Evolutionary conservation across 2,113 vertebrate genomes (phyloP).

Genomic region (Thermophis baileyi): DNA sequence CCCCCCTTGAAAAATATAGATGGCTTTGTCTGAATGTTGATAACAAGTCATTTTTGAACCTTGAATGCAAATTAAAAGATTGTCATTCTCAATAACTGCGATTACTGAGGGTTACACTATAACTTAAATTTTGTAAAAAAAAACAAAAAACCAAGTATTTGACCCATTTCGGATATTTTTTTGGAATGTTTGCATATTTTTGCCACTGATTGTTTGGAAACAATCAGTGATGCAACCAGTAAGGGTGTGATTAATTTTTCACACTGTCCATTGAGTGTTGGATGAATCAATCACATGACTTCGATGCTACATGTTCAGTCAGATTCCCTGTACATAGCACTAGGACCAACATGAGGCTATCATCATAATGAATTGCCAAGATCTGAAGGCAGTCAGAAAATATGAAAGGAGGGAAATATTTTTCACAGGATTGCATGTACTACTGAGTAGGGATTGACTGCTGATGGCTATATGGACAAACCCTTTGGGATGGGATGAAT

Average conservation of each 20-base stretch:
- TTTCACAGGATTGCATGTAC: background rate
- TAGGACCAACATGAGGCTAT: background rate
- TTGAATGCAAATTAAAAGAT: accelerated
- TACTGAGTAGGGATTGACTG: background rate
- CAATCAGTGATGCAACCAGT: background rate
- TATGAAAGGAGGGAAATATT: background rate
- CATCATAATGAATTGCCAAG: background rate
- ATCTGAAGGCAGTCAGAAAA: background rate
- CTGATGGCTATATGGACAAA: background rate
- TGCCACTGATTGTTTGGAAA: background rate
- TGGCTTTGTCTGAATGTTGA: background rate
- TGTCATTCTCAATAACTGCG: background rate
- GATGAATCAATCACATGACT: background rate
- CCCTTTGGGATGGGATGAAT: background rate
- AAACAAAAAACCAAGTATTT: background rate
- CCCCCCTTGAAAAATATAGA: background rate
- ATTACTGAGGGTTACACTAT: background rate
- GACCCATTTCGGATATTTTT: background rate
- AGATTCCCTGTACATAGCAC: background rate
- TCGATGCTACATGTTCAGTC: background rate
- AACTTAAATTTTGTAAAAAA: background rate
- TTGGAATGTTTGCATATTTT: background rate
- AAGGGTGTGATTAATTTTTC: background rate
- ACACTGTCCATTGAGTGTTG: background rate
- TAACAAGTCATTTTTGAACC: accelerated